Conservation (phyloP, 2,113 vertebrate genomes). For the Rattus norvegicus region GRCr8 NC_086032.1:35183001-35183500, state of each 20-base stretch:
- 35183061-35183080: neutral
- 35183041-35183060: neutral
- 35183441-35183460: neutral
- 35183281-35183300: neutral
- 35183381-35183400: neutral
- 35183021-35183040: neutral
- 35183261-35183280: neutral
- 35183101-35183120: neutral
- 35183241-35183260: too few relatives aligned
- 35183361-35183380: neutral
- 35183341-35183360: too few relatives aligned
- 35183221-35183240: neutral
- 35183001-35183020: neutral
- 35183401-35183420: neutral
- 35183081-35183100: neutral
- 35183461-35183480: neutral
- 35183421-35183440: neutral
- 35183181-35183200: neutral
- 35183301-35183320: neutral
- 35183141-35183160: neutral
- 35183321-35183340: neutral
- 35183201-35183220: neutral
- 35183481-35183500: neutral
- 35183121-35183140: neutral
- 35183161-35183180: neutral